phyloP scores from a whole-genome alignment of 2,888 invertebrate genomes.

The Catocala fraxini region DNA sequence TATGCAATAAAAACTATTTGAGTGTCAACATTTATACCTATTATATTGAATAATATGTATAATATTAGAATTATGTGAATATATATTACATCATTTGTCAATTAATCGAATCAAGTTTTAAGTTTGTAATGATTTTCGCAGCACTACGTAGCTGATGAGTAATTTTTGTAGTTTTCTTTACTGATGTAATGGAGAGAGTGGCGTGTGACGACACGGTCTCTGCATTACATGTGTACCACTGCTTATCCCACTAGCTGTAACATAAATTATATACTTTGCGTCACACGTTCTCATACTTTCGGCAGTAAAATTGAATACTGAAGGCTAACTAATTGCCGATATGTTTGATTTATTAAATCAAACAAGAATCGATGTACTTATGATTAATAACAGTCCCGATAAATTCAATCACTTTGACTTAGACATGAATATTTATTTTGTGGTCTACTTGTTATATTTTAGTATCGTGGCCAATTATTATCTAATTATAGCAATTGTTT shows the following conservation, averaged over 20 bases:
- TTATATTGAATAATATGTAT: neutral
- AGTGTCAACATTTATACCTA: neutral
- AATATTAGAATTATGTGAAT: constrained; percentile 8
- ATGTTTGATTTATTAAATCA: too few species aligned
- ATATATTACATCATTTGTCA: constrained; percentile 27
- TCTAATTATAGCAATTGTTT: neutral
- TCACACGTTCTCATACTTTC: too few species aligned
- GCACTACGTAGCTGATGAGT: constrained; percentile 31
- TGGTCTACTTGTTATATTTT: neutral
- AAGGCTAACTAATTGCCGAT: too few species aligned
- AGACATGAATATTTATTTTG: too few species aligned
- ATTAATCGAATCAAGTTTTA: constrained; percentile 36
- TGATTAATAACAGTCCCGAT: too few species aligned
- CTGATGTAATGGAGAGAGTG: constrained; percentile 59
- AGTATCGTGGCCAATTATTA: neutral
- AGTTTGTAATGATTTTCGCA: constrained; percentile 26
- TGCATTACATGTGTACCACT: neutral
- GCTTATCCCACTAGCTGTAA: too few species aligned
- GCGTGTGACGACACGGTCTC: constrained; percentile 10
- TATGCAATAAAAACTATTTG: too few species aligned
- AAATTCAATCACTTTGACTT: too few species aligned
- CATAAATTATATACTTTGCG: too few species aligned
- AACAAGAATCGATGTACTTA: too few species aligned
- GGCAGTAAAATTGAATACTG: too few species aligned
- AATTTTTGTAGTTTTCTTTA: constrained; percentile 46